A percentile compares a stretch with the other conserved stretches of the same genome.
Conservation (phyloP, 2,113 vertebrate genomes). For the Gulo gulo region DNA sequence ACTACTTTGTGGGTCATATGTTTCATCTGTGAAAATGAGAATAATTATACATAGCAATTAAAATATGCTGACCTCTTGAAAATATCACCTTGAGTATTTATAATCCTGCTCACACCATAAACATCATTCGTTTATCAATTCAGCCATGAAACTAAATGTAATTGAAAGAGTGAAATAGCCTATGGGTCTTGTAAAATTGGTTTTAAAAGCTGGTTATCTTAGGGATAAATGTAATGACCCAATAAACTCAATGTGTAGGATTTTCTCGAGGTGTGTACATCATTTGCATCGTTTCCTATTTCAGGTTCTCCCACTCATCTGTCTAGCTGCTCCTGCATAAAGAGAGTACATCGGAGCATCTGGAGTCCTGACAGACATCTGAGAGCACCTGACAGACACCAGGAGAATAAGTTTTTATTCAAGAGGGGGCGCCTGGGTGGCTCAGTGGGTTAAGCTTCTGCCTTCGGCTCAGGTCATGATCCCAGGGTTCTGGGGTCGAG, state of each 20-base stretch:
- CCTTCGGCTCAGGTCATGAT: too few relatives aligned
- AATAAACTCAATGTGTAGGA: constrained; percentile 18
- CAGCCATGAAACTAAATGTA: constrained; percentile 50
- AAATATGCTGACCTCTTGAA: constrained; percentile 49
- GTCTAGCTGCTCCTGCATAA: constrained; percentile 3
- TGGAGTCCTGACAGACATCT: not conserved
- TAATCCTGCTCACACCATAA: constrained; percentile 52
- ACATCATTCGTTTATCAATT: constrained; percentile 65
- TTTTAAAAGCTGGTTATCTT: constrained; percentile 55
- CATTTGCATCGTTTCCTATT: constrained; percentile 11
- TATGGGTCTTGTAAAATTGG: constrained; percentile 40
- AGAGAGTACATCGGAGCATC: not conserved
- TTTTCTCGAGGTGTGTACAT: constrained; percentile 28
- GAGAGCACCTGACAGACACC: not conserved
- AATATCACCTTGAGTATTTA: constrained; percentile 55
- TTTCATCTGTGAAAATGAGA: constrained; percentile 51
- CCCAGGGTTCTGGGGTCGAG: too few relatives aligned
- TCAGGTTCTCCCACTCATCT: not conserved
- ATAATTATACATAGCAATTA: constrained; percentile 50
- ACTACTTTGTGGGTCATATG: constrained; percentile 17
- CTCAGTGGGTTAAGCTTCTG: too few relatives aligned
- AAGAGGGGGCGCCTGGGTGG: not conserved
- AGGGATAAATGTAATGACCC: constrained; percentile 43
- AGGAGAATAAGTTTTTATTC: constrained; percentile 20
- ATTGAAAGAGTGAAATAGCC: constrained; percentile 22